Evolutionary conservation across 2,113 vertebrate species (phyloP).

Genomic region (Ellobius talpinus): DNA sequence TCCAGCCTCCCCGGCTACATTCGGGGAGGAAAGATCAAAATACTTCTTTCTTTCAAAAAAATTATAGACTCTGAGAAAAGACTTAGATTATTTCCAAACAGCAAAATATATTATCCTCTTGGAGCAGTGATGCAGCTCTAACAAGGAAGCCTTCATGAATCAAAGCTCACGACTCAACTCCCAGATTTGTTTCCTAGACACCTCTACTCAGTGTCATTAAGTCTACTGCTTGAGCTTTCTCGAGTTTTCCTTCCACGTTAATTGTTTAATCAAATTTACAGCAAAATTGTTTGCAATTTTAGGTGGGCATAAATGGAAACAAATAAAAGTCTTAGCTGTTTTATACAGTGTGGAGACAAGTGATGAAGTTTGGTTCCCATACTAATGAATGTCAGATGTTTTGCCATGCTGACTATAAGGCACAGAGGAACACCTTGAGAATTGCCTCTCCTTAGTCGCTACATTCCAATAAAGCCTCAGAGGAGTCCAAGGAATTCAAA

Average conservation of each 20-base stretch:
- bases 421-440: neutral
- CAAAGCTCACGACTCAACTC: neutral
- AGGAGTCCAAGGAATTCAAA: neutral
- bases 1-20: neutral
- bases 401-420: neutral
- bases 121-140: accelerated
- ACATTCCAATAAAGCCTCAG: neutral
- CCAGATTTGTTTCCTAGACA: neutral
- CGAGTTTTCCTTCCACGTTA: neutral
- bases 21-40: accelerated
- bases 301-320: neutral
- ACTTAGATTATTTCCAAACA: neutral
- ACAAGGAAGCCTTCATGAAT: neutral
- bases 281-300: accelerated
- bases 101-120: neutral
- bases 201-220: accelerated
- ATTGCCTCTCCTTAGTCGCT: accelerated
- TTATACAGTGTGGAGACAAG: neutral
- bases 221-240: accelerated
- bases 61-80: neutral
- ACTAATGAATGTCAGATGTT: neutral
- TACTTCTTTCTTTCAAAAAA: neutral
- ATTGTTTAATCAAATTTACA: neutral
- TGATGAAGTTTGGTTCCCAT: neutral
- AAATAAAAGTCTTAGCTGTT: neutral